Percentiles rank a stretch among this genome's conserved stretches.
These are phyloP conservation scores for Grapholita molesta DNA, from an alignment of 1,140 invertebrate genomes.

Conservation along the genomic window DNA sequence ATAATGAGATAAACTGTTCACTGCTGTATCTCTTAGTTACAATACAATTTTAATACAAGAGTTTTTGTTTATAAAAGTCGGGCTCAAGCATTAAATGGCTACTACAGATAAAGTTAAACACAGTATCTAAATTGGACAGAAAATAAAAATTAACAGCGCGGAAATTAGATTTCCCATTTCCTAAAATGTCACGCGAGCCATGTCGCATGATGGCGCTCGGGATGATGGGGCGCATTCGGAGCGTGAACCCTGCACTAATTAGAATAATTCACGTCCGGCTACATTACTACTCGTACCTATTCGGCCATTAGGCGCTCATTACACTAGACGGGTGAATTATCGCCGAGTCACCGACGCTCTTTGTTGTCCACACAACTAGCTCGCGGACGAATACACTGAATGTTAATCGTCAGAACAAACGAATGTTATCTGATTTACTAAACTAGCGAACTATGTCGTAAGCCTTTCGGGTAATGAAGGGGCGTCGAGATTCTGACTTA, in stretches of 20 bases:
- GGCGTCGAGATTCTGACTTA: slow-evolving; percentile 10
- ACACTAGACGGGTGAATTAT: slow-evolving; percentile 27
- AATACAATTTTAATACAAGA: too few relatives aligned
- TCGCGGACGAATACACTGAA: slow-evolving; percentile 22
- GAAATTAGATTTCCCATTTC: slow-evolving; percentile 28
- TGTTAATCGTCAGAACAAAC: slow-evolving; percentile 33
- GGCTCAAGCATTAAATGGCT: background rate
- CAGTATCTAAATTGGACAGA: background rate
- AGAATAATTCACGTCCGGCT: slow-evolving; percentile 46
- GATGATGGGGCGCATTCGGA: slow-evolving; percentile 21
- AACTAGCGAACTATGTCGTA: slow-evolving; percentile 27
- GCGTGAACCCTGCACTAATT: slow-evolving; percentile 38
- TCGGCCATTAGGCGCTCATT: slow-evolving; percentile 24
- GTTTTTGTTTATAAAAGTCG: too few relatives aligned
- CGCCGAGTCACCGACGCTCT: slow-evolving; percentile 23
- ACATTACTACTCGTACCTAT: background rate
- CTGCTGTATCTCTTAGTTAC: too few relatives aligned
- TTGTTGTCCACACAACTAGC: slow-evolving; percentile 3
- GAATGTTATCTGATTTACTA: slow-evolving; percentile 39
- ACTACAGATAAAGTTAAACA: background rate
- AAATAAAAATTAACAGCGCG: background rate
- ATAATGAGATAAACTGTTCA: too few relatives aligned
- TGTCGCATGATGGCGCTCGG: background rate
- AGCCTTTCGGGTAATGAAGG: slow-evolving; percentile 14
- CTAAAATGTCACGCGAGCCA: slow-evolving; percentile 24